A percentile compares a stretch with the other conserved stretches of the same genome.
Evolutionary conservation across 2,113 vertebrate genomes (phyloP).

Genomic region (Passer domesticus): DNA sequence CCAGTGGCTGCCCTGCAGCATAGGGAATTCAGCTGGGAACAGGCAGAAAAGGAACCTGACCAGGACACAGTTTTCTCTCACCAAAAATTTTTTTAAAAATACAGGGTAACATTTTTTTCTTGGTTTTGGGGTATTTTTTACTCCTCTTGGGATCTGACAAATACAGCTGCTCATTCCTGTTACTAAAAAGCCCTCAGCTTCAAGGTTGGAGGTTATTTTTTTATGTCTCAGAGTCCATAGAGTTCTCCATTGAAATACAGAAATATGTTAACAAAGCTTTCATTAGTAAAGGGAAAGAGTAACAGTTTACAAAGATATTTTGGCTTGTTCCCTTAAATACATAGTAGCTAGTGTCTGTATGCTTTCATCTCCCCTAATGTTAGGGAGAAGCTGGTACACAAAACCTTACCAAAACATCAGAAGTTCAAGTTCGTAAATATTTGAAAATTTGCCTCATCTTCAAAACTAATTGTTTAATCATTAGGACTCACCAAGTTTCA

Average conservation of each 20-base stretch:
- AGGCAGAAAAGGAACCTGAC: neutral
- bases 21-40: neutral
- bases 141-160: neutral
- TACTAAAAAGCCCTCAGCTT: neutral
- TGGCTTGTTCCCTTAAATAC: neutral
- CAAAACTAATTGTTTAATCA: constrained; percentile 1
- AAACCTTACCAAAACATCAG: constrained; percentile 4
- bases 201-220: neutral
- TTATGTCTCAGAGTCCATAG: neutral
- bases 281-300: neutral
- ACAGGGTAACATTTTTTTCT: neutral
- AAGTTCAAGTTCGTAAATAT: constrained; percentile 8
- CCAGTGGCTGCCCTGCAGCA: neutral
- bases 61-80: neutral
- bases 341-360: neutral
- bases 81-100: neutral
- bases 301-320: constrained; percentile 20
- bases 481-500: neutral
- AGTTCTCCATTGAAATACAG: neutral
- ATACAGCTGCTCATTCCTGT: neutral
- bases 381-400: neutral
- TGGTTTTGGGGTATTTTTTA: neutral
- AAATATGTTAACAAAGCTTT: neutral
- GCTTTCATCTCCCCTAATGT: constrained; percentile 36
- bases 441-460: constrained; percentile 2